Conservation (phyloP, 2,888 invertebrate species). For the Deroplatys truncata region DNA sequence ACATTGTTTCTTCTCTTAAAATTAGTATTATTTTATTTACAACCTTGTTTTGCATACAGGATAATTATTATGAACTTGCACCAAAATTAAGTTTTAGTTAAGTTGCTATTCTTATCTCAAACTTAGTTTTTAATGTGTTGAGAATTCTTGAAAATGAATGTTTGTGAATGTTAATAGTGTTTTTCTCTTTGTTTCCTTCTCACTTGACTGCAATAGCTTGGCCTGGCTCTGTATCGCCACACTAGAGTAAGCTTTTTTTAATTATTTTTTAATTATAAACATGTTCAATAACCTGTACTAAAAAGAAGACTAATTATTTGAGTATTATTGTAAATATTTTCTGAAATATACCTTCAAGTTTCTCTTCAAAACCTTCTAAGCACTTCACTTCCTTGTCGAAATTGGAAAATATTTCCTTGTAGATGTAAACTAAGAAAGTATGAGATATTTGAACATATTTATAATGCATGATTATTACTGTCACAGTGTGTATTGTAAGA, state of each 20-base stretch:
- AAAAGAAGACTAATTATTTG: background rate
- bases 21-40: background rate
- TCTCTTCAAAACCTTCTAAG: no score
- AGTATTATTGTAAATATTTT: no score
- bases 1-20: background rate
- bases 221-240: constrained; percentile 46
- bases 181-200: constrained; percentile 26
- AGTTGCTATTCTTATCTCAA: background rate
- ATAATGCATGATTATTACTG: background rate
- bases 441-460: background rate
- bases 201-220: constrained; percentile 41
- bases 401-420: background rate
- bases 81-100: background rate
- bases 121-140: background rate
- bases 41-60: background rate
- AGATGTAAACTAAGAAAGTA: background rate
- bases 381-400: no score
- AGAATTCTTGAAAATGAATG: background rate
- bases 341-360: no score
- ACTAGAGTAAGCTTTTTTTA: constrained; percentile 40
- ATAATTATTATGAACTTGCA: background rate
- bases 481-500: background rate
- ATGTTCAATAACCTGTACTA: background rate
- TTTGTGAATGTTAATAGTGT: constrained; percentile 16
- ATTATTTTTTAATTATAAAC: constrained; percentile 21